phyloP scores from a whole-genome alignment of 64 coral and sea anemone species.

The Dendrophyllia cribrosa region DNA sequence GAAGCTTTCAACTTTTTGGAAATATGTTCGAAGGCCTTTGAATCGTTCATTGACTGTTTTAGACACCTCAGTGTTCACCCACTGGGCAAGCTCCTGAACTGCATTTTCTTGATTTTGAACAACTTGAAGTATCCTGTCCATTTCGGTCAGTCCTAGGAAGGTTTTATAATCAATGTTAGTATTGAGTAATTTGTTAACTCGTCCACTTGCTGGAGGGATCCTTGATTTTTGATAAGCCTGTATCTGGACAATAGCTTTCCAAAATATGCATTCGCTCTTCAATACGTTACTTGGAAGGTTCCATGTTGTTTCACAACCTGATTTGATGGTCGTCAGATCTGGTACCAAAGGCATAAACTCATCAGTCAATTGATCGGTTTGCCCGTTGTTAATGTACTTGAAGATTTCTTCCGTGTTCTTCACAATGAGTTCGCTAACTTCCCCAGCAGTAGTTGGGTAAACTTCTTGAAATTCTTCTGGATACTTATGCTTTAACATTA shows the following conservation, averaged over 20 bases:
- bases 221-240: neutral
- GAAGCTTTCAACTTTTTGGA: neutral
- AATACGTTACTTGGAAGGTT: neutral
- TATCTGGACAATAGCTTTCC: neutral
- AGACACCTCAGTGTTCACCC: neutral
- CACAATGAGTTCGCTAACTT: neutral
- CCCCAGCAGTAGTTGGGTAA: neutral
- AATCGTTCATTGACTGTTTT: neutral
- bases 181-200: neutral
- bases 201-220: neutral
- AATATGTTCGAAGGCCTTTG: slow-evolving; percentile 4
- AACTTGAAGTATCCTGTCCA: neutral
- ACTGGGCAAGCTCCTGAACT: neutral
- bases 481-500: neutral
- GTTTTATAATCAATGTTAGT: slow-evolving; percentile 1
- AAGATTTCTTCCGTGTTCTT: neutral
- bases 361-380: neutral
- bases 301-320: neutral
- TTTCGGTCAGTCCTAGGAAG: neutral
- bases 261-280: slow-evolving; percentile 4
- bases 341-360: neutral
- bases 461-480: neutral
- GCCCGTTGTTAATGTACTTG: neutral
- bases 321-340: neutral
- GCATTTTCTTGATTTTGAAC: neutral